Evolutionary conservation across 2,797 vertebrate genomes (phyloP).

Genomic region (Meda fulgida): DNA sequence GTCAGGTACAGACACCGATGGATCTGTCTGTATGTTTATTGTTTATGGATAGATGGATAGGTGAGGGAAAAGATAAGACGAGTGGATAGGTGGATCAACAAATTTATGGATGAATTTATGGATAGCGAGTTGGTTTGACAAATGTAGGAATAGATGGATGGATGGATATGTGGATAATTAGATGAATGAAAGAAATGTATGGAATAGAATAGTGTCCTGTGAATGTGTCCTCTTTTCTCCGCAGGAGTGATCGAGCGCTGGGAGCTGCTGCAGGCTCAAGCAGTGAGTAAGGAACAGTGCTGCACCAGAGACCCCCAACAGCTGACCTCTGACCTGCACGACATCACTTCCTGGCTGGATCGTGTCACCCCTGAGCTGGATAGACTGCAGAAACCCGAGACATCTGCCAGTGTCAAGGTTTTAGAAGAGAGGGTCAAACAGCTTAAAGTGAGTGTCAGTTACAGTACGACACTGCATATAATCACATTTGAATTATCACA

Average conservation of each 20-base stretch:
- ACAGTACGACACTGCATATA: background rate
- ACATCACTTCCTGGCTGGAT: slow-evolving; percentile 85
- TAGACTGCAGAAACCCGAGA: slow-evolving; percentile 68
- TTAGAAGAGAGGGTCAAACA: slow-evolving; percentile 81
- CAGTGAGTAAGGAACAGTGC: slow-evolving; percentile 77
- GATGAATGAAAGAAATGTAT: background rate
- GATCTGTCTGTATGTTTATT: too few relatives aligned
- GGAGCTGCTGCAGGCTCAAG: slow-evolving; percentile 87
- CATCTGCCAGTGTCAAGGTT: slow-evolving; percentile 70
- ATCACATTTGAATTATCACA: background rate
- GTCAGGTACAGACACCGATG: slow-evolving; percentile 81
- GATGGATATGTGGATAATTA: background rate
- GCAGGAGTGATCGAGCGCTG: slow-evolving; percentile 89
- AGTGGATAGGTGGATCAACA: background rate
- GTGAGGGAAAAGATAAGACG: background rate
- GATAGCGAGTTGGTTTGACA: background rate
- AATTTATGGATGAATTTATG: background rate
- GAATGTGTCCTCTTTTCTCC: background rate
- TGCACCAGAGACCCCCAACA: slow-evolving; percentile 74
- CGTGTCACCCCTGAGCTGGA: slow-evolving; percentile 81
- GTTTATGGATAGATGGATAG: too few relatives aligned
- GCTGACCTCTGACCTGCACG: slow-evolving; percentile 79
- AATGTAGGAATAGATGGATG: background rate
- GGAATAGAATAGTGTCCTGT: background rate
- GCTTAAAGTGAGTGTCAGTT: slow-evolving; percentile 79